Percentiles rank a stretch among this genome's conserved stretches.
Evolutionary conservation across 2,797 vertebrate genomes (phyloP).

Genomic region (Bradypodion ventrale): DNA sequence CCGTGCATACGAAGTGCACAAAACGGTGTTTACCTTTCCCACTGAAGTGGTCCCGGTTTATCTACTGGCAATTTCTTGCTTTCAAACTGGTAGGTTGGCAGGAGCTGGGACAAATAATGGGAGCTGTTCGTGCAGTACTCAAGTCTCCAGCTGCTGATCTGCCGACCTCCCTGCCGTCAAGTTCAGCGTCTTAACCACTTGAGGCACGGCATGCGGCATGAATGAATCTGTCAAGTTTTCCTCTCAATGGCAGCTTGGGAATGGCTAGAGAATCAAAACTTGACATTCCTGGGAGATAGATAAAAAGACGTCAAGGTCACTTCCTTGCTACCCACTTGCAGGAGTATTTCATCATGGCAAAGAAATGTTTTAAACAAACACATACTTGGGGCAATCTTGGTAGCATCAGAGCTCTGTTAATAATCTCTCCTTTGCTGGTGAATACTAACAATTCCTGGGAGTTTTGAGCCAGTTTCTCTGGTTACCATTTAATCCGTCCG

Average conservation of each 20-base stretch:
- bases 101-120: too few species aligned
- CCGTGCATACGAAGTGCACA: too few species aligned
- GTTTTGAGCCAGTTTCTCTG: background rate
- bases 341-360: background rate
- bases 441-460: background rate
- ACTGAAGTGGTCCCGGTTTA: too few species aligned
- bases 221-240: background rate
- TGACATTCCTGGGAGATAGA: background rate
- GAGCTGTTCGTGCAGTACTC: too few species aligned
- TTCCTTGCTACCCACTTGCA: background rate
- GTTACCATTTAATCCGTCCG: constrained; percentile 1
- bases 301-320: background rate
- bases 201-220: too few species aligned
- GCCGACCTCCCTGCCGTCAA: too few species aligned
- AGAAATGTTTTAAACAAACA: background rate
- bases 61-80: too few species aligned
- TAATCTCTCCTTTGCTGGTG: fast-evolving
- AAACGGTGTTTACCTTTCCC: too few species aligned
- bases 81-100: too few species aligned
- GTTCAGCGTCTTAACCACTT: too few species aligned
- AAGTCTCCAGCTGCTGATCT: too few species aligned
- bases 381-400: background rate
- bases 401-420: background rate
- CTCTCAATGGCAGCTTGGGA: background rate
- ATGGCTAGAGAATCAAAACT: too few species aligned